Evolutionary conservation across 2,888 invertebrate genomes (phyloP), one percentile per base, ranked within the genome.

Genomic region (Eilema sororculum): DNA sequence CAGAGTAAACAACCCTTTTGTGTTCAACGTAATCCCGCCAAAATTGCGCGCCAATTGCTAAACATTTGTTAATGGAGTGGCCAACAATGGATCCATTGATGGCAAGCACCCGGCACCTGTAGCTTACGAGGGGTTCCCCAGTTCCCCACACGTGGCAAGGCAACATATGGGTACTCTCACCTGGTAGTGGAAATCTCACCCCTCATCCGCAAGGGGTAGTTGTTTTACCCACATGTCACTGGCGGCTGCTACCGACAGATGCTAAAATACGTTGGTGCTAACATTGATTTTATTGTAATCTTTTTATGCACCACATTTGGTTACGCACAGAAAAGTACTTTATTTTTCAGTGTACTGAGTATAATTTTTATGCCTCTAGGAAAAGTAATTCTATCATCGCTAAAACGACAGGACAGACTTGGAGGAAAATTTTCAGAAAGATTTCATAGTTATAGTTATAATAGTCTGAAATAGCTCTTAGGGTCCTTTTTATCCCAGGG

Each of bases 211-310:
- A 86, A 87, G 89, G 90, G 90, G 89, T 88, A 86, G 87, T 91
- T 90, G 91, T 91, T 91, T 89, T 87, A 89, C 89, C 78, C 89
- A 86, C 93, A 93, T 94, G 94, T 87, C 93, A 90, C 78, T 72
- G 89, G 90, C 94, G 94, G 95, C 94, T 94, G 94, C 92, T 87
- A 88, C 89, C 86, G 94, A 93, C 95, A 95, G 95, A 95, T 95
- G 95, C 93, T 93, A 93, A 93, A 95, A 95, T 95, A 91, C 95
- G 95, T 95, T 95, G 87, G 84, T 86, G 89, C 88, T 87, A 88
- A 89, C 91, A 89, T 91, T 87, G 90, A 91, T 88, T 90, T 88
- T 85, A 90, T 90, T 92, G 89, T 89, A 85, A 81, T 72, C 65
- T 81, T 85, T 86, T 74, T 71, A 28, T 10, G 65, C 46, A 62